Evolutionary conservation across 37 sponge, comb jelly and placozoan genomes (phyloP).

Genomic region (Ianthella basta): DNA sequence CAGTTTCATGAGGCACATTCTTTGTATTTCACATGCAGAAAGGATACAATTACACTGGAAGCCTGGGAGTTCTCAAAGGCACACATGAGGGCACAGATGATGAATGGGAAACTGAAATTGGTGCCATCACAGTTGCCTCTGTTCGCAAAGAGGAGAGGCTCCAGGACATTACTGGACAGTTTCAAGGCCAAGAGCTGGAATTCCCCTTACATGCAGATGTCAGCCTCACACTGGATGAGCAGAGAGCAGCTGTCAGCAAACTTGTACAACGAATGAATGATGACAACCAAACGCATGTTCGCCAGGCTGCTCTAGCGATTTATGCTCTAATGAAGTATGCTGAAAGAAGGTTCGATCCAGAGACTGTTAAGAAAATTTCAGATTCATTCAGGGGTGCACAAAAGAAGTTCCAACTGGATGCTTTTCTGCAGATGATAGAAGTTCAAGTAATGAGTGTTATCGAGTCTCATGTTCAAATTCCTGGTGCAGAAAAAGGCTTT

Average conservation of each 20-base stretch:
- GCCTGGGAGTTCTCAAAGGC: background rate
- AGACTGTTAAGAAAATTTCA: background rate
- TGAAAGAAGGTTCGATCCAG: background rate
- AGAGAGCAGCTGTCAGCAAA: constrained; percentile 4
- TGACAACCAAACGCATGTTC: background rate
- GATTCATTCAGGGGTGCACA: background rate
- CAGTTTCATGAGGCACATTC: too few relatives aligned
- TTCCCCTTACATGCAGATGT: background rate
- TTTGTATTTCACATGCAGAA: background rate
- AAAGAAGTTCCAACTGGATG: background rate
- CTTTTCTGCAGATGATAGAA: constrained; percentile 5
- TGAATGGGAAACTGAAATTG: constrained; percentile 25
- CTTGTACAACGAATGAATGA: background rate
- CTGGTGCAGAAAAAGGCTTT: constrained; percentile 13
- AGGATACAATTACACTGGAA: constrained; percentile 10
- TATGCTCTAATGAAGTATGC: background rate
- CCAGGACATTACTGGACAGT: background rate
- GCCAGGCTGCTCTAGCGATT: background rate
- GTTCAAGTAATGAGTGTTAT: background rate
- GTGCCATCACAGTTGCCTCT: constrained; percentile 1
- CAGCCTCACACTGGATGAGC: background rate
- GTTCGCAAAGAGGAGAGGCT: background rate
- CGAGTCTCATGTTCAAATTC: background rate
- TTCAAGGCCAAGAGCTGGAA: background rate
- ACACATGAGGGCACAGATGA: constrained; percentile 7